phyloP scores from a whole-genome alignment of 1,140 invertebrate genomes.

The Trichonephila clavipes region DNA sequence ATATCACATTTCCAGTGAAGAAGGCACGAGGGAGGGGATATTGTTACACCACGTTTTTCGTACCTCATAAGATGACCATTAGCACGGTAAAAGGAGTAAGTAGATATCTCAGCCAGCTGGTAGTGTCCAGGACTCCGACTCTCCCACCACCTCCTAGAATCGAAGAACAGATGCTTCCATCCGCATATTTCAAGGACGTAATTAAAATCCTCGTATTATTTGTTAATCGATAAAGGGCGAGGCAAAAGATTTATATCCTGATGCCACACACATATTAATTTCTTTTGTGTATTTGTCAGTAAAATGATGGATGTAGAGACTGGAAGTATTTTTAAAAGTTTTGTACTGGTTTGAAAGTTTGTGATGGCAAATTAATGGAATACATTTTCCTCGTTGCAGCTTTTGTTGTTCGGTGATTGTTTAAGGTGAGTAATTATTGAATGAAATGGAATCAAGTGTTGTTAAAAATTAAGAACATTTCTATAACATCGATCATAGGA shows the following conservation, averaged over 20 bases:
- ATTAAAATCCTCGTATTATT: constrained; percentile 41
- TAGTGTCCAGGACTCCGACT: not conserved
- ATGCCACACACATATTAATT: not conserved
- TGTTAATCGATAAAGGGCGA: not conserved
- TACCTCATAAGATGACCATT: constrained; percentile 52
- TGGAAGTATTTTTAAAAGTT: not conserved
- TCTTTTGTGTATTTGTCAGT: not conserved
- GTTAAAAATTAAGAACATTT: no score
- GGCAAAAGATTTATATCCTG: not conserved
- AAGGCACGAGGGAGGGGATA: not conserved
- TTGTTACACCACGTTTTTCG: constrained; percentile 5
- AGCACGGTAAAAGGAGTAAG: not conserved
- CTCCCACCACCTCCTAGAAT: not conserved
- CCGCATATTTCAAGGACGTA: not conserved
- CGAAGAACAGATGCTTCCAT: not conserved
- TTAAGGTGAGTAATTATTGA: no score
- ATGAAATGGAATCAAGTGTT: no score
- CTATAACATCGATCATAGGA: no score
- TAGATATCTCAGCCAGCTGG: not conserved
- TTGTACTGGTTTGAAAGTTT: no score
- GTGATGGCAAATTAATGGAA: no score
- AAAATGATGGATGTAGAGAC: not conserved
- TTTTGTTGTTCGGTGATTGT: no score
- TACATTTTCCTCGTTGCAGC: no score
- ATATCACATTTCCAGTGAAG: not conserved